Percentiles rank a stretch among this genome's conserved stretches.
Evolutionary conservation across 2,113 vertebrate genomes (phyloP).

Genomic region (Empidonax alnorum): DNA sequence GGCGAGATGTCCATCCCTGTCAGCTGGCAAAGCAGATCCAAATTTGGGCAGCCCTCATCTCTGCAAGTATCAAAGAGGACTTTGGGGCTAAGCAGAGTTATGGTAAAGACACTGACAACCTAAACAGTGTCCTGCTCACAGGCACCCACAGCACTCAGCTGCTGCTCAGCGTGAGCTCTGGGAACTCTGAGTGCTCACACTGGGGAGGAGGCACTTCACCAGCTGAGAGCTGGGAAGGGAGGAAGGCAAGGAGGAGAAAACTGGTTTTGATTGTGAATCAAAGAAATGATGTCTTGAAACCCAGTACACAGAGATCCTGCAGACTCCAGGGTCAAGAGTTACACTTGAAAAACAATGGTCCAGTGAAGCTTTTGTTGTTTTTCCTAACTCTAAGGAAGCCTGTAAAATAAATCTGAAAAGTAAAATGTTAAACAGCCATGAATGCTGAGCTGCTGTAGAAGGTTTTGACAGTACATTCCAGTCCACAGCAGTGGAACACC

Average conservation of each 20-base stretch:
- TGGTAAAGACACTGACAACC: not conserved
- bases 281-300: not conserved
- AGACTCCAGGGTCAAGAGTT: not conserved
- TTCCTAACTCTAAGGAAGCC: not conserved
- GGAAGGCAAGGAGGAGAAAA: not conserved
- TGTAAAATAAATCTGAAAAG: not conserved
- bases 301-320: not conserved
- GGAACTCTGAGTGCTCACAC: not conserved
- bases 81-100: not conserved
- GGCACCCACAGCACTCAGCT: not conserved
- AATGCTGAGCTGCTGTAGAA: not conserved
- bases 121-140: not conserved
- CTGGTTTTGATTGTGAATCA: not conserved
- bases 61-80: not conserved
- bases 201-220: not conserved
- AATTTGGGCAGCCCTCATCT: not conserved
- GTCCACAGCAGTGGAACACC: not conserved
- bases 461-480: not conserved
- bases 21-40: not conserved
- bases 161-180: not conserved
- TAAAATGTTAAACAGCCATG: not conserved
- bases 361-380: not conserved
- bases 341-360: not conserved
- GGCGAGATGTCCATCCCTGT: accelerated
- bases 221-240: not conserved